Conservation (phyloP, 2,888 invertebrate genomes). For the Orthosia gothica region DNA sequence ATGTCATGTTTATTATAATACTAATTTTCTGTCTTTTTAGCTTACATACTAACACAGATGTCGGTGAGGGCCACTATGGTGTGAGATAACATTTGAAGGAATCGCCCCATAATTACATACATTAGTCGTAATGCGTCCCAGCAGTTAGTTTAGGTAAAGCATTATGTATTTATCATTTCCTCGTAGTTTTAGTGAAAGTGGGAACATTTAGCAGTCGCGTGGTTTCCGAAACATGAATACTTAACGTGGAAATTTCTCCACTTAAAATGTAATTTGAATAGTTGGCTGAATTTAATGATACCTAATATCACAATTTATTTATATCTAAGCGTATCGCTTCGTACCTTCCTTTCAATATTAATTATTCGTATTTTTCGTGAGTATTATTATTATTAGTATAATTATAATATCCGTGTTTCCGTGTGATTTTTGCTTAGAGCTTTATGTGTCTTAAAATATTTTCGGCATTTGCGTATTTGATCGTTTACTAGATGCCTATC, state of each 20-base stretch:
- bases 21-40: constrained; percentile 84
- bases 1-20: constrained; percentile 59
- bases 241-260: constrained; percentile 71
- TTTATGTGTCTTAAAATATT: background rate
- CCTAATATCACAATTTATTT: constrained; percentile 31
- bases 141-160: constrained; percentile 85
- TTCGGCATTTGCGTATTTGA: background rate
- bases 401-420: background rate
- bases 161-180: constrained; percentile 64
- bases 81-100: constrained; percentile 89
- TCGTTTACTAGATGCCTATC: background rate
- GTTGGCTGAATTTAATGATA: constrained; percentile 58
- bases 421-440: background rate
- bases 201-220: constrained; percentile 65
- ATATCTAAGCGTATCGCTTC: constrained; percentile 12
- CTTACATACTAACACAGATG: constrained; percentile 88
- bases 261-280: constrained; percentile 74
- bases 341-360: constrained; percentile 11
- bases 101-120: constrained; percentile 73
- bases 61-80: constrained; percentile 85
- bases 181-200: constrained; percentile 58
- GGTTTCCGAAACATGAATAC: constrained; percentile 71
- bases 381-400: background rate
- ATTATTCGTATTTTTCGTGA: background rate
- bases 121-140: constrained; percentile 76